phyloP scores from a whole-genome alignment of 2,113 vertebrate species.

The Oceanodroma tethys region DNA sequence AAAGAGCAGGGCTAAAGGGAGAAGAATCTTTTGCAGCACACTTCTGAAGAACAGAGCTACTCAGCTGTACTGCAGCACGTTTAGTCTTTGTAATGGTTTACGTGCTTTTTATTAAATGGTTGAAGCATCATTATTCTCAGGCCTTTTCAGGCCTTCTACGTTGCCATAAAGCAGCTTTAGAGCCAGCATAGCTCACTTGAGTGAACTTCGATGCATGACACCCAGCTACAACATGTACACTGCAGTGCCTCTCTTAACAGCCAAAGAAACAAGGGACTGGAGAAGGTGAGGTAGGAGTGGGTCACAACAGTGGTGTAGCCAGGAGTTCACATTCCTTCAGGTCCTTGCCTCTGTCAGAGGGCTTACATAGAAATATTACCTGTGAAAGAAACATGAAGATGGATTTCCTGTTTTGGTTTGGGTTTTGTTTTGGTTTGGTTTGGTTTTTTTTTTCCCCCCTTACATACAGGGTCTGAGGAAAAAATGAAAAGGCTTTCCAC shows the following conservation, averaged over 20 bases:
- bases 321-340: background rate
- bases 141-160: background rate
- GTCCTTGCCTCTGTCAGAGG: background rate
- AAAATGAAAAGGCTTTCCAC: background rate
- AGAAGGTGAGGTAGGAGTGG: background rate
- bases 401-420: background rate
- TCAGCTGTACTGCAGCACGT: background rate
- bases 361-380: background rate
- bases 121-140: rapidly evolving
- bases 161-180: background rate
- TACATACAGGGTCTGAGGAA: background rate
- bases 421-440: no score
- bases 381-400: background rate
- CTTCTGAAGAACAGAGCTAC: background rate
- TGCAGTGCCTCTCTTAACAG: background rate
- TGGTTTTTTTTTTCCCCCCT: no score
- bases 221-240: background rate
- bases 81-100: background rate
- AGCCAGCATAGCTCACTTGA: background rate
- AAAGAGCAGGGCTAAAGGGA: background rate
- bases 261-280: background rate
- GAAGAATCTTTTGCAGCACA: background rate
- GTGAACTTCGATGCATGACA: background rate
- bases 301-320: background rate
- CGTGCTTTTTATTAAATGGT: background rate